Conservation (phyloP, 1,140 invertebrate genomes). For the Listronotus bonariensis region DNA sequence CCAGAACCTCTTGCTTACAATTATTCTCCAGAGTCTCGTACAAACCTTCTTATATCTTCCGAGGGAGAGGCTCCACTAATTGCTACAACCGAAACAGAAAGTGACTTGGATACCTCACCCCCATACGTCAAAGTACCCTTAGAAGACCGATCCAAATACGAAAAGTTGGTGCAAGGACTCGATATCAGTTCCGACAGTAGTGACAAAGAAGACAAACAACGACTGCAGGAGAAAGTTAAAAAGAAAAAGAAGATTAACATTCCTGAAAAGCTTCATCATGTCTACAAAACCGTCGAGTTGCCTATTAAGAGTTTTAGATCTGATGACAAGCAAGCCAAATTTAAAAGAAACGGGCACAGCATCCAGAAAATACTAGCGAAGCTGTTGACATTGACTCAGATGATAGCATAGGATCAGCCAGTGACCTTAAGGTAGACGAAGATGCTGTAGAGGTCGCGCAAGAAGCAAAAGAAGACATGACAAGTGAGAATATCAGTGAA, state of each 20-base stretch:
- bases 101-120: conserved; percentile 56
- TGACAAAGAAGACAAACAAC: conserved; percentile 56
- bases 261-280: conserved; percentile 54
- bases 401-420: conserved; percentile 77
- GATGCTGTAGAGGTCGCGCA: conserved; percentile 50
- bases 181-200: conserved; percentile 65
- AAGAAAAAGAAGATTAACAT: conserved; percentile 47
- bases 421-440: conserved; percentile 66
- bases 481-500: conserved; percentile 69
- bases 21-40: conserved; percentile 26
- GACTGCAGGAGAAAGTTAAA: conserved; percentile 44
- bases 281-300: conserved; percentile 58
- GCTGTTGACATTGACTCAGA: conserved; percentile 60
- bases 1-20: conserved; percentile 21
- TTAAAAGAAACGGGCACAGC: conserved; percentile 47
- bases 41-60: conserved; percentile 30
- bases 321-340: conserved; percentile 27
- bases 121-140: conserved; percentile 67
- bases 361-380: conserved; percentile 50
- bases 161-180: conserved; percentile 67
- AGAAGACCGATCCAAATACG: conserved; percentile 79
- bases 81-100: conserved; percentile 44
- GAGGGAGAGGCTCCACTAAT: conserved; percentile 47
- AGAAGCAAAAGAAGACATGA: conserved; percentile 50
- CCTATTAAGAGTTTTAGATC: conserved; percentile 50